Percentiles rank a stretch among this genome's conserved stretches.
Conservation (phyloP, 2,888 invertebrate species). For the Pollenia amentaria region DNA sequence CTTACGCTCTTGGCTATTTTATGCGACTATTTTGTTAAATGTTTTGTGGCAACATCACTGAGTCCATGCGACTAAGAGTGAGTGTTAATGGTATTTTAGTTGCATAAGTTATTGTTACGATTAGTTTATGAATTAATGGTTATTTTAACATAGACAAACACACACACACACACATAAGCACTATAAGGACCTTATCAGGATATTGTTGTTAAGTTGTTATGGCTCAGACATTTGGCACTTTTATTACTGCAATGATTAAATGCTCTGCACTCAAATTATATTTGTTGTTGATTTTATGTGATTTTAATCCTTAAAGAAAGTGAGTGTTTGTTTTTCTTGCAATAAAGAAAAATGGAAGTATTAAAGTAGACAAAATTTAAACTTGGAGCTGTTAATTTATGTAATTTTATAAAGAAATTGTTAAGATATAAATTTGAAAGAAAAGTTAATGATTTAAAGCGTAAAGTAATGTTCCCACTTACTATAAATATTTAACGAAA, state of each 20-base stretch:
- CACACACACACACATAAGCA: conserved; percentile 24
- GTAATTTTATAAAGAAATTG: too few relatives aligned
- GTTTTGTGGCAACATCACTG: conserved; percentile 39
- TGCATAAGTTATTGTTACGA: conserved; percentile 64
- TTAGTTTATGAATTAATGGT: conserved; percentile 68
- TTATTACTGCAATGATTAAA: conserved; percentile 53
- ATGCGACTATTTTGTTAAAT: conserved; percentile 56
- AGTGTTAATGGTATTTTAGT: conserved; percentile 60
- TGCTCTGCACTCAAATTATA: conserved; percentile 2
- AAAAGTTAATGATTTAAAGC: too few relatives aligned
- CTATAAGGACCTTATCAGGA: conserved; percentile 37
- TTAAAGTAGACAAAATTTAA: too few relatives aligned
- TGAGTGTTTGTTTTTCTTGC: background rate
- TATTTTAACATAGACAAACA: conserved; percentile 33
- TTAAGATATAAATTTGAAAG: too few relatives aligned
- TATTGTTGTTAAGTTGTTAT: conserved; percentile 56
- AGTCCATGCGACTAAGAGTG: conserved; percentile 34
- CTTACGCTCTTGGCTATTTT: conserved; percentile 63
- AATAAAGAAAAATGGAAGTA: background rate
- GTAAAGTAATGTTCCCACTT: too few relatives aligned
- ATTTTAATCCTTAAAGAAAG: background rate
- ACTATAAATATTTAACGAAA: background rate
- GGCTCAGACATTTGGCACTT: conserved; percentile 45
- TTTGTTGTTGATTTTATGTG: background rate
- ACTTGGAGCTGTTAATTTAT: too few relatives aligned